These are phyloP conservation scores for Plecturocebus donacophilus DNA, from an alignment of 2,113 vertebrate species.

Conservation along the genomic window DNA sequence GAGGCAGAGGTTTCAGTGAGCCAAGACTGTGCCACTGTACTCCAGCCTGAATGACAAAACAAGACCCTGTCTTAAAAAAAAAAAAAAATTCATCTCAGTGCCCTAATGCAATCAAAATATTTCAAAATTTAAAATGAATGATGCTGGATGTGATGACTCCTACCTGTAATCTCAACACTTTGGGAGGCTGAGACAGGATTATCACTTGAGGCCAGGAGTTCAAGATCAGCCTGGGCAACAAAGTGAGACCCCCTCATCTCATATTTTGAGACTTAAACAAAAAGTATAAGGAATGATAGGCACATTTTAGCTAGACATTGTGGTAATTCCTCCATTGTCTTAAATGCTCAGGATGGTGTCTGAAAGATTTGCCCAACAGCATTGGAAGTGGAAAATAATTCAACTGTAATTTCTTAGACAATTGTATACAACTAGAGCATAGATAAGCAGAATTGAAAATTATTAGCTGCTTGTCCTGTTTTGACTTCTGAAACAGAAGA, in stretches of 20 bases:
- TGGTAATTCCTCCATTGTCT: not conserved
- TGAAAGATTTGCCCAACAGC: not conserved
- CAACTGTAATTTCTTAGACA: not conserved
- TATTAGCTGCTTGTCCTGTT: not conserved
- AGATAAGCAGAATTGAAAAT: not conserved
- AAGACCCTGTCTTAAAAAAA: too few relatives aligned
- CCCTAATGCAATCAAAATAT: not conserved
- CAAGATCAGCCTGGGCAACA: not conserved
- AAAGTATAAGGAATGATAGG: not conserved
- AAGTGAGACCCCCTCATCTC: not conserved
- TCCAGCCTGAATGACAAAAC: too few relatives aligned
- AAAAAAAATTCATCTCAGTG: not conserved
- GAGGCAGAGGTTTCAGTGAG: too few relatives aligned
- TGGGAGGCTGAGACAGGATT: not conserved
- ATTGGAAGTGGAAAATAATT: not conserved
- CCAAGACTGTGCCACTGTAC: too few relatives aligned
- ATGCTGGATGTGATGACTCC: not conserved
- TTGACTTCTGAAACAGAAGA: not conserved
- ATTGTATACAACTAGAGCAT: not conserved
- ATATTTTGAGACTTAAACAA: not conserved
- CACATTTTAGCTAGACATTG: not conserved
- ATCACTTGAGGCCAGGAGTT: not conserved
- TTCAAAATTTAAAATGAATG: not conserved
- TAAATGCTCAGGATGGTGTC: not conserved
- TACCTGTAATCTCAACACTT: not conserved